Evolutionary conservation across 2,888 invertebrate genomes (phyloP).

Genomic region (Agelastica alni): DNA sequence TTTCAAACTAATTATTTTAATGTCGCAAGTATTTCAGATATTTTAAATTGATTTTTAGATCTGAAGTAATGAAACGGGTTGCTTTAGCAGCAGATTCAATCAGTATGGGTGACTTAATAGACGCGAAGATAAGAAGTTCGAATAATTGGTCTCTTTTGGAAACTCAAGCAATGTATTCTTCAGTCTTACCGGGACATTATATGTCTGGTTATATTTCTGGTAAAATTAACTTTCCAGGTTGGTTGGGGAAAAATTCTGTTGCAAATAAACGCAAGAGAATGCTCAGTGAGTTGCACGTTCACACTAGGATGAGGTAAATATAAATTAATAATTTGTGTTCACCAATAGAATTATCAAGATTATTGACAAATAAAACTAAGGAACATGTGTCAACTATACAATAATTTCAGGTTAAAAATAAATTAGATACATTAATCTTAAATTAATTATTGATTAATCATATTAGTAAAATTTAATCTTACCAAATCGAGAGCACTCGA

Average conservation of each 20-base stretch:
- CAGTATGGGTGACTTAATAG: constrained; percentile 83
- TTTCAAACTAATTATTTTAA: no score
- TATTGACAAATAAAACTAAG: no score
- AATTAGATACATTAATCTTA: no score
- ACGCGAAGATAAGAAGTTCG: constrained; percentile 76
- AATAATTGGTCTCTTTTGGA: constrained; percentile 90
- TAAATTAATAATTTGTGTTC: no score
- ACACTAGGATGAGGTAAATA: constrained; percentile 76
- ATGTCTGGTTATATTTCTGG: constrained; percentile 79
- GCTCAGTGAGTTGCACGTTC: constrained; percentile 82
- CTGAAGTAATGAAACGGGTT: constrained; percentile 60
- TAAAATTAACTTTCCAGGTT: constrained; percentile 89
- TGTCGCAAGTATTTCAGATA: no score
- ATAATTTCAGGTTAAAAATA: no score
- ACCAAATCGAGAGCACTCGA: no score
- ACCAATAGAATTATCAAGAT: no score
- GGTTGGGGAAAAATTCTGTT: constrained; percentile 95
- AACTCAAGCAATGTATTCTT: constrained; percentile 82
- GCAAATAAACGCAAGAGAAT: constrained; percentile 79
- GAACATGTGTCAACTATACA: no score
- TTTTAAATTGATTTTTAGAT: constrained; percentile 30
- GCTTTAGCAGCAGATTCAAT: constrained; percentile 85
- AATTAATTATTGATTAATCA: no score
- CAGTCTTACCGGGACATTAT: constrained; percentile 85
- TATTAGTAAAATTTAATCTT: no score